These are phyloP conservation scores for Malurus leucopterus DNA, from an alignment of 2,797 vertebrate species.

Conservation along the genomic window DNA sequence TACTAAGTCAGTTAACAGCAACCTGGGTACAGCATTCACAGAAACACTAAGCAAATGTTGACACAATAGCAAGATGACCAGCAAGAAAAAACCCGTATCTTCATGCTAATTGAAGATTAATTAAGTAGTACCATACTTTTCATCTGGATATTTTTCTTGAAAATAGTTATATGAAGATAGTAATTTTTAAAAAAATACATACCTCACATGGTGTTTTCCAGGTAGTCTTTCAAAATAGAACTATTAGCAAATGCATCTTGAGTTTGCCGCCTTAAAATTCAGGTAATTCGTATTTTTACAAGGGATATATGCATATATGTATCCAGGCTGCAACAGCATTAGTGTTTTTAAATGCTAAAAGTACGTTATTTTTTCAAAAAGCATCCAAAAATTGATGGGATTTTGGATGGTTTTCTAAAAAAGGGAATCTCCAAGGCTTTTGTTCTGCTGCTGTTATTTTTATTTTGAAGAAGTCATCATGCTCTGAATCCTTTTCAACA, in stretches of 20 bases:
- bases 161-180: neutral
- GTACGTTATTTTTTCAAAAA: neutral
- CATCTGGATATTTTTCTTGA: neutral
- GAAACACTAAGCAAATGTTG: neutral
- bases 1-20: neutral
- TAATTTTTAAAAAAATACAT: neutral
- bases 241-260: neutral
- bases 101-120: neutral
- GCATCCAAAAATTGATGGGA: neutral
- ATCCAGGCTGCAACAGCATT: neutral
- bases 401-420: constrained; percentile 7
- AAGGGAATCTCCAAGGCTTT: neutral
- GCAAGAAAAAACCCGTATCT: neutral
- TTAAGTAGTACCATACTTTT: neutral
- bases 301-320: neutral
- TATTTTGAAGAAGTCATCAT: constrained; percentile 16
- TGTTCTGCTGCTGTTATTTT: constrained; percentile 8
- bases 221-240: neutral
- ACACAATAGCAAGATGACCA: neutral
- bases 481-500: neutral
- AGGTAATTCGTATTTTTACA: neutral
- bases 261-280: neutral
- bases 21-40: neutral
- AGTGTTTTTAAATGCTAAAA: neutral
- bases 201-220: neutral